Evolutionary conservation across 1,140 invertebrate species (phyloP).

Genomic region (Drosophila mojavensis): DNA sequence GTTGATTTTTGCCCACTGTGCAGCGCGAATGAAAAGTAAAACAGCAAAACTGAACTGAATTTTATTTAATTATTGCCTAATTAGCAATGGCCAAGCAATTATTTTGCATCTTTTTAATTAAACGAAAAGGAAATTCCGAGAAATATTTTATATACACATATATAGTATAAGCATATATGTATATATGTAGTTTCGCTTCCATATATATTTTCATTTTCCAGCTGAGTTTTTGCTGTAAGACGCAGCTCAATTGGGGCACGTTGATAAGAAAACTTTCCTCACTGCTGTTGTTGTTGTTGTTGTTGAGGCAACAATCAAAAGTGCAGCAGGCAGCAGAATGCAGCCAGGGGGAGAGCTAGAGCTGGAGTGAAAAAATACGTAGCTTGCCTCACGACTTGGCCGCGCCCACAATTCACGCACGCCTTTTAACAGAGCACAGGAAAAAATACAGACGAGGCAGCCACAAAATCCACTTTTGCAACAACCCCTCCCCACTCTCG

Average conservation of each 20-base stretch:
- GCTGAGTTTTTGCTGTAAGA: constrained; percentile 21
- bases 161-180: neutral
- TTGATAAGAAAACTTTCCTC: constrained; percentile 26
- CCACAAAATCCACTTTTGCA: constrained; percentile 77
- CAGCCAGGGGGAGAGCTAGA: neutral
- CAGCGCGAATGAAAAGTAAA: neutral
- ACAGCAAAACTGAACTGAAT: constrained; percentile 7
- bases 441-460: constrained; percentile 47
- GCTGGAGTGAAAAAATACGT: constrained; percentile 9
- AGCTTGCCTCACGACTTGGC: constrained; percentile 16
- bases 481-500: neutral
- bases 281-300: constrained; percentile 12
- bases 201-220: constrained; percentile 10
- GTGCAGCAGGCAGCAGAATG: constrained; percentile 19
- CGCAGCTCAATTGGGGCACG: constrained; percentile 41
- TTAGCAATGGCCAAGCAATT: constrained; percentile 29
- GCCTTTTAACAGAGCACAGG: constrained; percentile 19
- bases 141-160: neutral
- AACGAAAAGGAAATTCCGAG: constrained; percentile 2
- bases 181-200: neutral
- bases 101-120: constrained; percentile 34
- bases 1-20: constrained; percentile 36
- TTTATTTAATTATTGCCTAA: constrained; percentile 38
- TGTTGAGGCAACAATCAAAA: constrained; percentile 37
- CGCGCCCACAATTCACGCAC: constrained; percentile 48